These are phyloP conservation scores for Allacma fusca DNA, from an alignment of 2,888 invertebrate species.

Conservation along the genomic window DNA sequence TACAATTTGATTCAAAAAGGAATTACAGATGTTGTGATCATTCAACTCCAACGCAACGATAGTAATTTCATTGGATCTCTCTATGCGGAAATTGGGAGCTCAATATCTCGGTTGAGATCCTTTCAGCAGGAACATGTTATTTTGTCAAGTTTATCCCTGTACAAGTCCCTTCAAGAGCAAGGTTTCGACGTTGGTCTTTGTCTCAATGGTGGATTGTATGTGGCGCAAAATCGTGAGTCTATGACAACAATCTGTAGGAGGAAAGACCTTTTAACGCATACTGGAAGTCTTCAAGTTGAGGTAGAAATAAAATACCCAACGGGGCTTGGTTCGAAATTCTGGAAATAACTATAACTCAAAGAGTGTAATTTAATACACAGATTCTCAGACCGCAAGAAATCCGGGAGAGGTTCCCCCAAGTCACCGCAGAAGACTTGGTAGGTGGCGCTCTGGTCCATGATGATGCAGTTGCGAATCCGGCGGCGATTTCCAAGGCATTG, in stretches of 20 bases:
- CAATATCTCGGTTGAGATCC: not conserved
- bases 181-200: constrained; percentile 14
- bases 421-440: constrained; percentile 71
- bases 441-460: constrained; percentile 75
- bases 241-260: not conserved
- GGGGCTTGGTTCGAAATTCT: not conserved
- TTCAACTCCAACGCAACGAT: constrained; percentile 6
- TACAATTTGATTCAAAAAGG: constrained; percentile 22
- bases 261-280: not conserved
- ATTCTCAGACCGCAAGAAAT: constrained; percentile 68
- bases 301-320: too few relatives aligned
- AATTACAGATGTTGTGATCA: constrained; percentile 10
- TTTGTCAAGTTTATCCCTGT: not conserved
- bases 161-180: constrained; percentile 6
- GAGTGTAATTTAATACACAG: too few relatives aligned
- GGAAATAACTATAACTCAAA: too few relatives aligned
- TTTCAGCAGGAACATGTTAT: not conserved
- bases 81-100: not conserved
- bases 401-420: constrained; percentile 69
- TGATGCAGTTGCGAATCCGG: constrained; percentile 74
- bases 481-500: constrained; percentile 69
- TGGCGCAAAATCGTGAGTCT: constrained; percentile 16
- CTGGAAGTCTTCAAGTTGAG: not conserved
- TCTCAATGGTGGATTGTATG: constrained; percentile 18
- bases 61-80: not conserved